These are phyloP conservation scores for Siphonodentalium dalli DNA, from an alignment of 2,888 invertebrate species.

Conservation along the genomic window DNA sequence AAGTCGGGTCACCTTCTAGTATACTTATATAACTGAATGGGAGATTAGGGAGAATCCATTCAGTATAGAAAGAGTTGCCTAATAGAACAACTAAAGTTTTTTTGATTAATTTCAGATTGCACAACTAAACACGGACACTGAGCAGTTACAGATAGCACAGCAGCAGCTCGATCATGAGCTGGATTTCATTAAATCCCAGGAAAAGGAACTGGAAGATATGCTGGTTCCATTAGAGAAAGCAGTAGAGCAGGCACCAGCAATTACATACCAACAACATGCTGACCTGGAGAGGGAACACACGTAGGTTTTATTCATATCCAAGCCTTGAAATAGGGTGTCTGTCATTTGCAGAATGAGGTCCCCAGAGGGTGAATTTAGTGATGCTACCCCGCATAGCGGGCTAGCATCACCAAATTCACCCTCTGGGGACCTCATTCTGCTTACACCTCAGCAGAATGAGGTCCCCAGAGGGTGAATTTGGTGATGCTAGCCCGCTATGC, in stretches of 20 bases:
- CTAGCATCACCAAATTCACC: too few species aligned
- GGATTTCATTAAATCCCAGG: slow-evolving; percentile 91
- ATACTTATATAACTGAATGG: too few species aligned
- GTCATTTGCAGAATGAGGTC: too few species aligned
- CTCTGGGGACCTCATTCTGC: too few species aligned
- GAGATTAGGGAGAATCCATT: background rate
- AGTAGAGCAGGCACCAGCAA: slow-evolving; percentile 63
- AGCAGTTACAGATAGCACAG: slow-evolving; percentile 87
- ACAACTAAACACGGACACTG: slow-evolving; percentile 84
- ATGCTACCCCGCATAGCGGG: too few species aligned
- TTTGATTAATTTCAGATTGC: slow-evolving; percentile 72
- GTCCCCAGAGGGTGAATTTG: too few species aligned
- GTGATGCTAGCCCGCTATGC: too few species aligned
- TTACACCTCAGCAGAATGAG: too few species aligned
- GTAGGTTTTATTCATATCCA: slow-evolving; percentile 64
- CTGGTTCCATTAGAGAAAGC: slow-evolving; percentile 86
- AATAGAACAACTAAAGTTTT: background rate
- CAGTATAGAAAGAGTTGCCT: too few species aligned
- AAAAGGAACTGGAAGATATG: slow-evolving; percentile 88
- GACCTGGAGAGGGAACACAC: slow-evolving; percentile 92
- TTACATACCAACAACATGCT: slow-evolving; percentile 67
- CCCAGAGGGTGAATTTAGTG: too few species aligned
- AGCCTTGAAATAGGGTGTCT: background rate
- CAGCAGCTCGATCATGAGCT: slow-evolving; percentile 89
- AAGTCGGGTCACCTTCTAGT: too few species aligned